These are phyloP conservation scores for Apodemia duryi DNA, from an alignment of 2,888 invertebrate species.

Conservation along the genomic window DNA sequence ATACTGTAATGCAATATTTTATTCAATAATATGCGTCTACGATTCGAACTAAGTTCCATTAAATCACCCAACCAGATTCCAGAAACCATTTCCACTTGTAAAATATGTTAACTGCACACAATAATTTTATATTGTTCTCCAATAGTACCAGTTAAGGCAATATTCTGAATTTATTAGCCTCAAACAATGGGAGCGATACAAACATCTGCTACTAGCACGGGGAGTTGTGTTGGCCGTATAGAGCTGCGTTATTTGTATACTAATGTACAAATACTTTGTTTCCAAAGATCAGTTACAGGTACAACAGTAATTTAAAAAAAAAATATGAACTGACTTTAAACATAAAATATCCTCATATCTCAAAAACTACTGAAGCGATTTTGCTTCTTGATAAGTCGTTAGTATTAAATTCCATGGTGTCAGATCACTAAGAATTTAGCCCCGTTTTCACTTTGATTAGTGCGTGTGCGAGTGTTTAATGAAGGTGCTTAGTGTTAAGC, in stretches of 20 bases:
- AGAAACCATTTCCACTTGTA: slow-evolving; percentile 20
- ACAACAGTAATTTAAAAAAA: no score
- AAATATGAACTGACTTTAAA: no score
- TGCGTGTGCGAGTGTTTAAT: no score
- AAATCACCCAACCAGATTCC: slow-evolving; percentile 9
- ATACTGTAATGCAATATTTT: neutral
- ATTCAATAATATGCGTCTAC: slow-evolving; percentile 10
- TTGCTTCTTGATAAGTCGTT: no score
- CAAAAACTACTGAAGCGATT: no score
- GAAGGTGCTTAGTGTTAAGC: no score
- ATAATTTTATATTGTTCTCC: slow-evolving; percentile 36
- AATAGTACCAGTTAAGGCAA: slow-evolving; percentile 30
- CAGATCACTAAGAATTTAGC: no score
- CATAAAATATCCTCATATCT: no score
- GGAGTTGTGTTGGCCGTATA: neutral
- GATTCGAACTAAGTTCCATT: slow-evolving; percentile 5
- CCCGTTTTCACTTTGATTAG: no score
- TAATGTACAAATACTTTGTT: slow-evolving; percentile 1
- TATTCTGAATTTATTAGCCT: slow-evolving; percentile 34
- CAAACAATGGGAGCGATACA: slow-evolving; percentile 14
- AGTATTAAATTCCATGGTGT: no score
- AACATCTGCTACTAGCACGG: slow-evolving; percentile 7
- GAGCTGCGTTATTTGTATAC: slow-evolving; percentile 11
- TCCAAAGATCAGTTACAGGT: no score
- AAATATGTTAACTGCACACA: slow-evolving; percentile 31